Evolutionary conservation across 2,797 vertebrate species (phyloP).

Genomic region (Cynopterus sphinx): DNA sequence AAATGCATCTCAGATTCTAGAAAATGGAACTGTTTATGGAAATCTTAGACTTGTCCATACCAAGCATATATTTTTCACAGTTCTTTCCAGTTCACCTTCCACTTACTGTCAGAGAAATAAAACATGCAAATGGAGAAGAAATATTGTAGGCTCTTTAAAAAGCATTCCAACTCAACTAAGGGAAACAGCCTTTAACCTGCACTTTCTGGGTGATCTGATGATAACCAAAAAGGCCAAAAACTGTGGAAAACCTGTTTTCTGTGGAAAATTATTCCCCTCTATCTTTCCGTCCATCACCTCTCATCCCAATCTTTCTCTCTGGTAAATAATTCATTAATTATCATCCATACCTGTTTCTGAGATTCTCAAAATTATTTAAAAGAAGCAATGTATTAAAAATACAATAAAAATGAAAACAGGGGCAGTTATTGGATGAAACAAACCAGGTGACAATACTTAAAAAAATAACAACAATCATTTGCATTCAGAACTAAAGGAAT

Average conservation of each 20-base stretch:
- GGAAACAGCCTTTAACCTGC: neutral
- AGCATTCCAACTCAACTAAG: neutral
- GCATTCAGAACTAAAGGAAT: conserved; percentile 19
- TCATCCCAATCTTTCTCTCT: neutral
- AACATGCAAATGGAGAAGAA: conserved; percentile 45
- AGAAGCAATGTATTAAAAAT: neutral
- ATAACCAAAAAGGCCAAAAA: neutral
- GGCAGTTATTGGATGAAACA: conserved; percentile 18
- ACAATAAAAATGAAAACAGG: neutral
- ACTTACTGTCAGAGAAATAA: conserved; percentile 50
- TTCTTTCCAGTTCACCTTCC: conserved; percentile 8
- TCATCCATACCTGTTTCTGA: neutral
- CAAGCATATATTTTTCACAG: neutral
- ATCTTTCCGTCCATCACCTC: neutral
- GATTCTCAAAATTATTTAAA: conserved; percentile 27
- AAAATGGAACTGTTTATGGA: conserved; percentile 22
- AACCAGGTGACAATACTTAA: neutral
- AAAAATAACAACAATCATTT: neutral
- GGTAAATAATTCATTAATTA: neutral
- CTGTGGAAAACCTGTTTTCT: neutral
- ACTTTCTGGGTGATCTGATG: neutral
- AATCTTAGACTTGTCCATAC: conserved; percentile 7
- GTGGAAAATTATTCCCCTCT: neutral
- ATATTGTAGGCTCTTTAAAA: conserved; percentile 30
- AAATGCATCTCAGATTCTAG: conserved; percentile 50